Evolutionary conservation across 2,113 vertebrate species (phyloP).

Genomic region (Nycticebus coucang): DNA sequence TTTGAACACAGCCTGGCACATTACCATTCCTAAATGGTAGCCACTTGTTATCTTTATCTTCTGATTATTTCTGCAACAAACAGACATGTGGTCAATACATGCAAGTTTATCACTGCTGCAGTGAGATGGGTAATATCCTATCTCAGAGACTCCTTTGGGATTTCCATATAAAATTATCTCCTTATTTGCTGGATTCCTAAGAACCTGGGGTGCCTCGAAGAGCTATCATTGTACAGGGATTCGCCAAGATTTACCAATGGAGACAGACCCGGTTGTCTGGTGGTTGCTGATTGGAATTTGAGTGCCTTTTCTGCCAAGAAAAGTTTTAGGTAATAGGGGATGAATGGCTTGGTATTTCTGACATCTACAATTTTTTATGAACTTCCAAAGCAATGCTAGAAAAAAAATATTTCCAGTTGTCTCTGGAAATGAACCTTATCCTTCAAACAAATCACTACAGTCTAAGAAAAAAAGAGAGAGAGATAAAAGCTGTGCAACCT

Average conservation of each 20-base stretch:
- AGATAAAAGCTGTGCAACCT: not conserved
- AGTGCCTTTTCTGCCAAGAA: not conserved
- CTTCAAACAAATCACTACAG: not conserved
- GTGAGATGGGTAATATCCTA: not conserved
- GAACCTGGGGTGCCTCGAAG: too few species aligned
- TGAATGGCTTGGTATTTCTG: not conserved
- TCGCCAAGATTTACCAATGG: fast-evolving
- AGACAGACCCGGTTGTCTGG: not conserved
- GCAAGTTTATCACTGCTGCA: not conserved
- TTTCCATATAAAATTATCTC: not conserved
- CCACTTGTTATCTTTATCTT: not conserved
- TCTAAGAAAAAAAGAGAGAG: not conserved
- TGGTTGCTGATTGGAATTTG: not conserved
- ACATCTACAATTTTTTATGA: not conserved
- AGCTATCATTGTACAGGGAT: fast-evolving
- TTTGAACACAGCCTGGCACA: not conserved
- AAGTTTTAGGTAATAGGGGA: not conserved
- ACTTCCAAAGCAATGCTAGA: not conserved
- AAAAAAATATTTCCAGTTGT: not conserved
- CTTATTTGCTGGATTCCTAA: not conserved
- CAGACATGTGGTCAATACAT: too few species aligned
- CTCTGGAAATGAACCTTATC: not conserved
- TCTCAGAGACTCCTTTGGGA: not conserved
- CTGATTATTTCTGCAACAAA: not conserved
- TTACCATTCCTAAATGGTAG: not conserved